phyloP scores from a whole-genome alignment of 2,797 vertebrate species.

The Thalassophryne amazonica region DNA sequence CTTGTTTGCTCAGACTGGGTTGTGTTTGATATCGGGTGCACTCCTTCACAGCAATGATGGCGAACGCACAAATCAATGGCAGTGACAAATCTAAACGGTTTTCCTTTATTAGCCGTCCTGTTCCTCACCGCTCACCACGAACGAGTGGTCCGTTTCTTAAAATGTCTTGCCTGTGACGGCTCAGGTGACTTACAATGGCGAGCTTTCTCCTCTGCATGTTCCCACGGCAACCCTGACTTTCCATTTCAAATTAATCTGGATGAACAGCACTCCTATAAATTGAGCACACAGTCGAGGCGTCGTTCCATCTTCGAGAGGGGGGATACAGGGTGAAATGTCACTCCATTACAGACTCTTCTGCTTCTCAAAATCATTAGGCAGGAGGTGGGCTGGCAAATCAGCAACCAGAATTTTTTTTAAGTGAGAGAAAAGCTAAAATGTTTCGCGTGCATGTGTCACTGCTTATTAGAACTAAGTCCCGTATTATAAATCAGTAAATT shows the following conservation, averaged over 20 bases:
- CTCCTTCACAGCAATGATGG: too few species aligned
- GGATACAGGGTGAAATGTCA: slow-evolving; percentile 31
- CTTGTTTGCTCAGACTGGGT: too few species aligned
- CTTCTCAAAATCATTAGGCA: slow-evolving; percentile 11
- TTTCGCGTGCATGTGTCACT: too few species aligned
- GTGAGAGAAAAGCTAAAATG: neutral
- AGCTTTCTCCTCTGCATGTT: slow-evolving; percentile 31
- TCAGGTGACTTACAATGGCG: slow-evolving; percentile 45
- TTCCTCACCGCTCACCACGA: slow-evolving; percentile 4
- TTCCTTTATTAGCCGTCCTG: slow-evolving; percentile 15
- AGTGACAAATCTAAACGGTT: slow-evolving; percentile 20
- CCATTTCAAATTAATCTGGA: slow-evolving; percentile 61
- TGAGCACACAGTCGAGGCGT: slow-evolving; percentile 25
- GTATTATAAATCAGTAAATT: too few species aligned
- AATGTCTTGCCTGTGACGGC: slow-evolving; percentile 27
- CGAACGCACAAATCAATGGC: slow-evolving; percentile 31
- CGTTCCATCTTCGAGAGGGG: slow-evolving; percentile 23
- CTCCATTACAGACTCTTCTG: slow-evolving; percentile 17
- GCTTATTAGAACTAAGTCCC: too few species aligned
- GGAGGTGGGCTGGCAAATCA: neutral
- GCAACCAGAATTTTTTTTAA: slow-evolving; percentile 5
- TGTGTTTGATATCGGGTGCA: too few species aligned
- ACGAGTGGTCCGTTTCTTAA: slow-evolving; percentile 31
- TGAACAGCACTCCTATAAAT: slow-evolving; percentile 44
- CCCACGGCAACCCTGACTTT: slow-evolving; percentile 65